phyloP scores from a whole-genome alignment of 2,888 invertebrate species.

The Cephus nigrinus region DNA sequence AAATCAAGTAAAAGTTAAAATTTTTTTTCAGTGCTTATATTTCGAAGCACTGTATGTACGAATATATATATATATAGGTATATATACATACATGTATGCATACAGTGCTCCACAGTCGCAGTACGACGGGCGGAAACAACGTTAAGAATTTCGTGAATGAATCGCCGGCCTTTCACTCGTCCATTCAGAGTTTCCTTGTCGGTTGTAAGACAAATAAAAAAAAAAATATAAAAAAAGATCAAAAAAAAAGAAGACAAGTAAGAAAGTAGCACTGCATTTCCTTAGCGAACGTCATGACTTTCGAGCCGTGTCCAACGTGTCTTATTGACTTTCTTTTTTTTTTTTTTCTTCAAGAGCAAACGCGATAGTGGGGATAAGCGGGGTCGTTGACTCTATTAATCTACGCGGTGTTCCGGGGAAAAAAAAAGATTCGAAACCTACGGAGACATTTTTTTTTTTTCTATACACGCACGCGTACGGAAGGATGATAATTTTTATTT shows the following conservation, averaged over 20 bases:
- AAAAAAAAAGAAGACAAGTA: background rate
- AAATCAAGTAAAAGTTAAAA: no score
- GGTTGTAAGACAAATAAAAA: background rate
- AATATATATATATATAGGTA: no score
- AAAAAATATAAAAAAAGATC: background rate
- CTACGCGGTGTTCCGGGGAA: background rate
- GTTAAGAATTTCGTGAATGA: background rate
- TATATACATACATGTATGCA: background rate
- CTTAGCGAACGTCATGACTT: background rate
- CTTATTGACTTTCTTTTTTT: background rate
- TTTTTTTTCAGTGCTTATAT: no score
- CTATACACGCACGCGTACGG: background rate
- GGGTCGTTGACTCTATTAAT: background rate
- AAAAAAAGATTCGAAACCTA: background rate
- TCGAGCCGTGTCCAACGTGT: background rate
- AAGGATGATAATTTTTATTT: background rate
- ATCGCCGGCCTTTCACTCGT: background rate
- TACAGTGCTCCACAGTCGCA: background rate
- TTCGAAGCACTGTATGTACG: no score
- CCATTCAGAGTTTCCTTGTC: background rate
- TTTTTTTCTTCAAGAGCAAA: background rate
- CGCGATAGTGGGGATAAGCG: background rate
- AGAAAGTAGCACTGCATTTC: background rate
- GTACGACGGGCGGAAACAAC: background rate
- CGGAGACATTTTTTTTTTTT: background rate